Percentiles rank a stretch among this genome's conserved stretches.
phyloP scores from a whole-genome alignment of 2,888 invertebrate species.

The Chloroclystis v-ata region DNA sequence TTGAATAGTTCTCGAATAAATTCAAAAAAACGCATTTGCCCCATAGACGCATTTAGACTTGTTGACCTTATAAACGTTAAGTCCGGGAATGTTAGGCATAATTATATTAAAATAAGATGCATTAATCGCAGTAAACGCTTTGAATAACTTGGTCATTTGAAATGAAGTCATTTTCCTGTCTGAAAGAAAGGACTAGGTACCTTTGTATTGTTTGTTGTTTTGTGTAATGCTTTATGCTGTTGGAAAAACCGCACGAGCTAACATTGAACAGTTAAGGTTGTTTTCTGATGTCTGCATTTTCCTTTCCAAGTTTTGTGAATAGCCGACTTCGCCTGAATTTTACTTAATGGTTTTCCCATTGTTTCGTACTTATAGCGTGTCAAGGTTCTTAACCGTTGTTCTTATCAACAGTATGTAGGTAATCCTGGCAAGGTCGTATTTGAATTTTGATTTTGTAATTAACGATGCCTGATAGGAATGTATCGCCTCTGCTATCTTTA shows the following conservation, averaged over 20 bases:
- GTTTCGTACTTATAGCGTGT: not conserved
- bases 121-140: too few species aligned
- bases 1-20: too few species aligned
- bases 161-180: not conserved
- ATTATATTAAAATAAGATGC: too few species aligned
- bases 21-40: too few species aligned
- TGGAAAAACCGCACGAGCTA: not conserved
- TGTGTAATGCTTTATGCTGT: not conserved
- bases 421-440: not conserved
- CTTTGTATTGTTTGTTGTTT: not conserved
- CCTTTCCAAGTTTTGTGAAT: conserved; percentile 6
- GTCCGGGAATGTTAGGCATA: too few species aligned
- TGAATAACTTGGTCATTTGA: not conserved
- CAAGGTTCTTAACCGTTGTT: not conserved
- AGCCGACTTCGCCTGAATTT: not conserved
- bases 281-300: not conserved
- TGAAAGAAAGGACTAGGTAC: not conserved
- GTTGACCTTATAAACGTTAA: too few species aligned
- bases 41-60: too few species aligned
- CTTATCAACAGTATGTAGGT: not conserved
- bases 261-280: not conserved
- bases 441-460: not conserved
- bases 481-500: not conserved
- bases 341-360: conserved; percentile 2
- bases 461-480: not conserved